Conservation (phyloP, 2,113 vertebrate species). For the rat (Rattus norvegicus) region DNA sequence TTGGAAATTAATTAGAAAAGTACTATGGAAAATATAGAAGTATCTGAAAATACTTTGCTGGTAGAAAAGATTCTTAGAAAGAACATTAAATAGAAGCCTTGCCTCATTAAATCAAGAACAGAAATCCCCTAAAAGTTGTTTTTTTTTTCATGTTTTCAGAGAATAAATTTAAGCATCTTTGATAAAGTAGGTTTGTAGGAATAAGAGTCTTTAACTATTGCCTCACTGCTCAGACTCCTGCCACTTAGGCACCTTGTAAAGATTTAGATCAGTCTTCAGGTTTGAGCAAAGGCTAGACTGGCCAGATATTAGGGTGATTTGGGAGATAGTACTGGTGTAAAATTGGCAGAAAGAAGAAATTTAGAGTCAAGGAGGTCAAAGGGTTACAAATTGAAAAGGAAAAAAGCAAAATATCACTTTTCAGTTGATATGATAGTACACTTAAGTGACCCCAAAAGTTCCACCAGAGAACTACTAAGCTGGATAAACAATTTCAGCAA, state of each 20-base stretch:
- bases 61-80: neutral
- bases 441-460: too few species aligned
- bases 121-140: neutral
- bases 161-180: neutral
- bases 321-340: neutral
- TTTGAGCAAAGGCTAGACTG: neutral
- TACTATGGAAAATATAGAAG: too few species aligned
- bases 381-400: too few species aligned
- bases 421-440: too few species aligned
- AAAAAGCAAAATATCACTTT: too few species aligned
- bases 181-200: neutral
- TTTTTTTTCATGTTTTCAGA: neutral
- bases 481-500: too few species aligned
- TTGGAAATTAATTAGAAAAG: neutral
- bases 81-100: neutral
- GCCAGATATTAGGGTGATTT: too few species aligned
- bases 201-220: neutral
- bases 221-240: neutral
- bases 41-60: too few species aligned
- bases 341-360: neutral
- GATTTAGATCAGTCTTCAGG: neutral
- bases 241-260: neutral
- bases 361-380: fast-evolving
- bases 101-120: neutral
- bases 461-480: too few species aligned